Evolutionary conservation across 2,888 invertebrate genomes (phyloP), one percentile per base, ranked within the genome.

Genomic region (Idaea biselata): DNA sequence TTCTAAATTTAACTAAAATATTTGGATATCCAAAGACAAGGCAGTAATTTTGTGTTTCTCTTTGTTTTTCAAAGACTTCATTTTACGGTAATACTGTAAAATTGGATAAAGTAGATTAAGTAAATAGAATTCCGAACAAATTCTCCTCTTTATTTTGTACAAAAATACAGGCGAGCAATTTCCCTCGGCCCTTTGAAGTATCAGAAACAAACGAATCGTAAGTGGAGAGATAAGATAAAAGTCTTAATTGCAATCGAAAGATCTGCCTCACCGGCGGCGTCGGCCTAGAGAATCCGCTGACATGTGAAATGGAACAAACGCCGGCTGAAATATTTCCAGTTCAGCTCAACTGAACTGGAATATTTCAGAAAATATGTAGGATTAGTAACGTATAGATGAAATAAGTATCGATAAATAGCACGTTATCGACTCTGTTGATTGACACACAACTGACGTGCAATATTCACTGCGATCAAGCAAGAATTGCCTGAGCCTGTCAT

Each of bases 171-270:
- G 63, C 60, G 66, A 65, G 64, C 66, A 66, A 68, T 71, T 68
- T 68, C 68, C 57, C 63, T 62, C 68, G 65, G 62, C 68, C 67
- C 68, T 70, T 73, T 70, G 68, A 71, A 71, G 68, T 68, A 70
- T 66, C 67, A 62, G 67, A 71, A 68, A 69, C 71, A 69, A 68
- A 71, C 66, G 66, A 64, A 66, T 60, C 68, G 60, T 68, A 65
- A 72, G 70, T 68, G 66, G 63, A 63, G 60, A 67, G 70, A 70
- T 72, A 72, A 71, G 72, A 73, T 75, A 70, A 68, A 66, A 69
- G 56, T 66, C 71, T 73, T 80, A 77, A 82, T 80, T 81, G 76
- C 74, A 68, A 73, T 70, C 69, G 68, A 64, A 73, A 75, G 73
- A 75, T 72, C 71, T 68, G 63, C 62, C 63, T 66, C 60, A 60